Percentiles rank a stretch among this genome's conserved stretches.
Conservation (phyloP, 2,888 invertebrate species). For the Bembecia ichneumoniformis region DNA sequence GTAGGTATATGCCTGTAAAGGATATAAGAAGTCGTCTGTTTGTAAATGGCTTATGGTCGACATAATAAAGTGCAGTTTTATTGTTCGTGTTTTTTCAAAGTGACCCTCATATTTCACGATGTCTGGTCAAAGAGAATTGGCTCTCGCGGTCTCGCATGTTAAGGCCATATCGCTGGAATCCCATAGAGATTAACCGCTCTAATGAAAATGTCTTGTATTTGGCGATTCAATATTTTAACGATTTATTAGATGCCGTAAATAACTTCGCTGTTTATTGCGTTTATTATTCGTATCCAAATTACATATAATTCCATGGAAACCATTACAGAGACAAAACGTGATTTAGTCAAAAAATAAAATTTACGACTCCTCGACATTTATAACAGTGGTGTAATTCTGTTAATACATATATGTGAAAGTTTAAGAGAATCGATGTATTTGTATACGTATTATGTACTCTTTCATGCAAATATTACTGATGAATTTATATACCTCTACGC, state of each 20-base stretch:
- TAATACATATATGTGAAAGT: no score
- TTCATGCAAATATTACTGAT: no score
- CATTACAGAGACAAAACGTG: no score
- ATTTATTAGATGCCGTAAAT: constrained; percentile 21
- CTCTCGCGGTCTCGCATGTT: constrained; percentile 29
- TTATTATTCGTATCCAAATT: no score
- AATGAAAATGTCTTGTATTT: constrained; percentile 18
- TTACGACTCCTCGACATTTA: no score
- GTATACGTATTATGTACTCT: no score
- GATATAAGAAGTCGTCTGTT: not conserved
- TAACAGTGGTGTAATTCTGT: no score
- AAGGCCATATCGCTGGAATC: constrained; percentile 23
- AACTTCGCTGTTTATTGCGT: constrained; percentile 1
- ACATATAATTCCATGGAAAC: no score
- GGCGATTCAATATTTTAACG: constrained; percentile 16
- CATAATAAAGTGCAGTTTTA: constrained; percentile 38
- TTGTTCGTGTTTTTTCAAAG: constrained; percentile 30
- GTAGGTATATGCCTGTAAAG: not conserved
- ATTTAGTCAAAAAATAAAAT: no score
- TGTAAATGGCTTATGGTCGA: constrained; percentile 15
- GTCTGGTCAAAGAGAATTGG: constrained; percentile 39
- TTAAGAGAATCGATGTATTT: no score
- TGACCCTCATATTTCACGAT: constrained; percentile 57
- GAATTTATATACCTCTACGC: no score
- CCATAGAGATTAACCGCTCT: constrained; percentile 16